Evolutionary conservation across 2,113 vertebrate genomes (phyloP).

Genomic region (Nyctibius bracteatus): DNA sequence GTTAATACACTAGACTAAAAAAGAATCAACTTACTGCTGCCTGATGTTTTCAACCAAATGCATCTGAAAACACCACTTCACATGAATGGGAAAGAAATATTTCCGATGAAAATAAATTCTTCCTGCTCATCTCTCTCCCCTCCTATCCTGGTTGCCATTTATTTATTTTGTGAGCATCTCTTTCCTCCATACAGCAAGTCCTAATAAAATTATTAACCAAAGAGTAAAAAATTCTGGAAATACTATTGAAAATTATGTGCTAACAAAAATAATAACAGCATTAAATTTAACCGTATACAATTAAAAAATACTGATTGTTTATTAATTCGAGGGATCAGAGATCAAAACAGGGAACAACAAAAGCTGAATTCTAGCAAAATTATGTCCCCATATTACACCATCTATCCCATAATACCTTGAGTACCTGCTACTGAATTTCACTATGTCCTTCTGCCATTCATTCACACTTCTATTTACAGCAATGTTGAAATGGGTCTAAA

Average conservation of each 20-base stretch:
- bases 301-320: neutral
- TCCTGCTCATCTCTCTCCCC: neutral
- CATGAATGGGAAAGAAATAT: neutral
- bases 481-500: neutral
- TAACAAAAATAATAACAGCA: neutral
- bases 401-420: neutral
- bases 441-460: rapidly evolving
- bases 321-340: neutral
- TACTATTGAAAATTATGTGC: neutral
- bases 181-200: neutral
- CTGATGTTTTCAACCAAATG: neutral
- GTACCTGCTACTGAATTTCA: neutral
- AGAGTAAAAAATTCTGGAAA: neutral
- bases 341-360: neutral
- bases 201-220: neutral
- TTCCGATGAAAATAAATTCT: neutral
- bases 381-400: neutral
- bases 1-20: neutral
- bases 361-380: neutral
- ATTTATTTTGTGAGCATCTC: neutral
- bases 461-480: neutral
- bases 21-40: neutral
- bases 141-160: neutral
- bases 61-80: neutral
- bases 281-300: neutral